phyloP scores from a whole-genome alignment of 2,888 invertebrate genomes.

The Taphrorychus bicolor region DNA sequence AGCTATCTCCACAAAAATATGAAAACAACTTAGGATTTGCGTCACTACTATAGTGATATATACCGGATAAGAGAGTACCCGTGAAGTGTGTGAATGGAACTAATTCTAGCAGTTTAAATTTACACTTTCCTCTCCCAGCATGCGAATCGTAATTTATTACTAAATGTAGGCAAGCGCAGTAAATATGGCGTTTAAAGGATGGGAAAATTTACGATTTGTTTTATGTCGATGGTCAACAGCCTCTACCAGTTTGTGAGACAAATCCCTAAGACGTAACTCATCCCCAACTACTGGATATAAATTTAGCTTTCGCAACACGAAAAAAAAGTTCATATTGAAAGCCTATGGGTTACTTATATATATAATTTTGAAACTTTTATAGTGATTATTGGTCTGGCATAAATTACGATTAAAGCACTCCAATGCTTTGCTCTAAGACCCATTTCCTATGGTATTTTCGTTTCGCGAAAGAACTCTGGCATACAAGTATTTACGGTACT shows the following conservation, averaged over 20 bases:
- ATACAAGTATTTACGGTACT: constrained; percentile 19
- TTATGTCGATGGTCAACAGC: constrained; percentile 2
- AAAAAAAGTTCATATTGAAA: too few species aligned
- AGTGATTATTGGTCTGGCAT: too few species aligned
- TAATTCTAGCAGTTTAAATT: constrained; percentile 16
- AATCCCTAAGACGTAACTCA: too few species aligned
- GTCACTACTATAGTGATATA: not conserved
- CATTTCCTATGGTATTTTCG: too few species aligned
- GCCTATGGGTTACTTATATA: too few species aligned
- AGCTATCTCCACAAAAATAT: too few species aligned
- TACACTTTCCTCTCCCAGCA: constrained; percentile 17
- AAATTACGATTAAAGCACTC: too few species aligned
- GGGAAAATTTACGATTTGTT: constrained; percentile 15
- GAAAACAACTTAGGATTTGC: too few species aligned
- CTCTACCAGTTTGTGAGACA: not conserved
- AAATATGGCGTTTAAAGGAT: constrained; percentile 1
- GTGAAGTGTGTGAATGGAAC: constrained; percentile 12
- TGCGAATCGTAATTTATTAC: constrained; percentile 15
- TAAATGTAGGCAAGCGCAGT: not conserved
- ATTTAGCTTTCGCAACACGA: too few species aligned
- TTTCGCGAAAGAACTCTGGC: not conserved
- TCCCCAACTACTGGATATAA: too few species aligned
- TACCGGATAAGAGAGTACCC: not conserved
- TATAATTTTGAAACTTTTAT: too few species aligned
- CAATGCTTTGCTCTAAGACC: too few species aligned